Base-by-base conservation (phyloP, 2,888 invertebrate species). In the Apamea crenata region DNA sequence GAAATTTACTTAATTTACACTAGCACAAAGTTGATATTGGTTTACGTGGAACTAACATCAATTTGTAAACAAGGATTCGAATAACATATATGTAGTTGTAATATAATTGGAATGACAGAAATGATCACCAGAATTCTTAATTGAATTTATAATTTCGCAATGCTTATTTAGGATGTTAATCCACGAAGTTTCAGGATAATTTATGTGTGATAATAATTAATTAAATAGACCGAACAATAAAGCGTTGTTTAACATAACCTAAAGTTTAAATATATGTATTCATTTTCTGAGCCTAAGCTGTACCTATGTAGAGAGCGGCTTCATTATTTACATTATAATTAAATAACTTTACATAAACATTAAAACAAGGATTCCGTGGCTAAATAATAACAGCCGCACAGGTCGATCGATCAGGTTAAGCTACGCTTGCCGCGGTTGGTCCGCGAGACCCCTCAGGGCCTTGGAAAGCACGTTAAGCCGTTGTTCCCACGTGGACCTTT, bases 341-440 rank as follows among this genome's bases (percentile, higher is more conserved):
- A 80, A n/a, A 16, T 29, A 44, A 63, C 50, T 76, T 77, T 61
- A 71, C 59, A 59, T 61, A 61, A 61, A 61, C 25, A 66, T 7
- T 40, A 40, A 40, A 40, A 40, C 40, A 7, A 40, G 7, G 40
- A 40, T 40, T 40, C 40, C 40, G 40, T 40, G 40, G 7, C 6
- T 40, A 6, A 40, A 40, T 40, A 44, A 44, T 44, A 44, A 10
- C 44, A 44, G 44, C 44, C 44, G 44, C 44, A 12, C 44, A 10
- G 44, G 44, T 44, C 44, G 44, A 40, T 40, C 7, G 40, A 7
- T 40, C 40, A 40, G 7, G 7, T 40, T 7, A 40, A 40, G 40
- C 40, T 40, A 40, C 7, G 44, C 44, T 44, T 44, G 1, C 44
- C 44, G 44, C 10, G 44, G 44, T 44, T 44, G 12, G 44, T 44